Evolutionary conservation across 2,797 vertebrate species (phyloP).

Genomic region (Pterois miles): DNA sequence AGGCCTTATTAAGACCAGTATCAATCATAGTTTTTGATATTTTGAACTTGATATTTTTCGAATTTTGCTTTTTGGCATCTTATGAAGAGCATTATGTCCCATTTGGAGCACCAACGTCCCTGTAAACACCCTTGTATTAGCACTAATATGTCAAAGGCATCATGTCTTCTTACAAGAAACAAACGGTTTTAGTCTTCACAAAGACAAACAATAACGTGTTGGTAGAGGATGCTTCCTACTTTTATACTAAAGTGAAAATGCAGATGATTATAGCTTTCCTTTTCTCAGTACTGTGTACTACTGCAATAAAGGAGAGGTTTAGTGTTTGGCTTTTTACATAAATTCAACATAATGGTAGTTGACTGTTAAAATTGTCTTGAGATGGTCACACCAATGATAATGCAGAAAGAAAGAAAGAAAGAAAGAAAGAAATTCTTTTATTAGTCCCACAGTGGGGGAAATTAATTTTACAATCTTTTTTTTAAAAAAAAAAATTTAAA

Average conservation of each 20-base stretch:
- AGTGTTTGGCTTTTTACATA: slow-evolving; percentile 8
- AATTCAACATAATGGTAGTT: neutral
- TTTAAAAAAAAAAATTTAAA: no score
- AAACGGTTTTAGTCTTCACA: neutral
- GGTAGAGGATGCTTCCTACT: neutral
- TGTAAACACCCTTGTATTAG: neutral
- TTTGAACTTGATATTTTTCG: no score
- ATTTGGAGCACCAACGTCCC: neutral
- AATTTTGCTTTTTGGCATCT: neutral
- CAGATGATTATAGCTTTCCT: neutral
- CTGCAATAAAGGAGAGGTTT: slow-evolving; percentile 4
- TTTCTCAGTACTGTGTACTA: neutral
- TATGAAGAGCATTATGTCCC: neutral
- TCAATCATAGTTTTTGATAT: no score
- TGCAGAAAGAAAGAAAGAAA: no score
- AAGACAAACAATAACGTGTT: neutral
- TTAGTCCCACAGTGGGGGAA: no score
- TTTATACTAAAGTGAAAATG: neutral
- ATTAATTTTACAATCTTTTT: no score
- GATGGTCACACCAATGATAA: no score
- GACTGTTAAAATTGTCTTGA: neutral
- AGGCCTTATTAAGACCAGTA: neutral
- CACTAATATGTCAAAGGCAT: neutral
- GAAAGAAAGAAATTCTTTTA: no score
- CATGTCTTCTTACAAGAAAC: neutral